Percentiles rank a stretch among this genome's conserved stretches.
Evolutionary conservation across 2,888 invertebrate genomes (phyloP).

Genomic region (Orchesella flavescens): DNA sequence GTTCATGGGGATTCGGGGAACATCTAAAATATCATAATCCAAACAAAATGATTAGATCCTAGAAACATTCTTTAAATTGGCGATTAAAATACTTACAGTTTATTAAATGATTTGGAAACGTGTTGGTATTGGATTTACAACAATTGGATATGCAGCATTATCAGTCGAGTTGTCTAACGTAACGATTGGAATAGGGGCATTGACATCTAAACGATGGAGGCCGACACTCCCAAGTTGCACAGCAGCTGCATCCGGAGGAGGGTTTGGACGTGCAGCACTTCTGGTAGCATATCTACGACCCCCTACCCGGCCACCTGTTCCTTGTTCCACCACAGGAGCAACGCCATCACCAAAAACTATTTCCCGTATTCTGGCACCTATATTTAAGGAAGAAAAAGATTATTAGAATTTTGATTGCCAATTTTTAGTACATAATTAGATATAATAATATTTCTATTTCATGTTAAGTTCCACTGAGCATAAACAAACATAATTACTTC

Average conservation of each 20-base stretch:
- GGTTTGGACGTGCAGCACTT: slow-evolving; percentile 3
- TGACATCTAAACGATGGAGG: neutral
- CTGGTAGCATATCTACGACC: slow-evolving; percentile 20
- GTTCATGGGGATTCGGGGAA: slow-evolving; percentile 17
- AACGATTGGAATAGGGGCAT: slow-evolving; percentile 30
- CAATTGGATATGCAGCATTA: neutral
- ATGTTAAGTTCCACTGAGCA: neutral
- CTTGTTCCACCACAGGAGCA: slow-evolving; percentile 1
- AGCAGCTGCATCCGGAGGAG: neutral
- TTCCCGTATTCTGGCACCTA: slow-evolving; percentile 60
- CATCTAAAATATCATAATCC: slow-evolving; percentile 20
- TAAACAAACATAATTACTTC: slow-evolving; percentile 42
- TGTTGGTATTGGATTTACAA: neutral
- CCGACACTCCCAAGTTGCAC: neutral
- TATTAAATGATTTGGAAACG: slow-evolving; percentile 43
- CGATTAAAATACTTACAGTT: slow-evolving; percentile 41
- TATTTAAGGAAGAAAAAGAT: no score
- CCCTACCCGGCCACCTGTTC: neutral
- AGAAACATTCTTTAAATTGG: slow-evolving; percentile 2
- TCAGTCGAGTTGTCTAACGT: slow-evolving; percentile 18
- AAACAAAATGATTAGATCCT: slow-evolving; percentile 8
- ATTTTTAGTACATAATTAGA: no score
- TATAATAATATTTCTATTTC: neutral
- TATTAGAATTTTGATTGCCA: no score
- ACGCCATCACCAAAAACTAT: slow-evolving; percentile 21